These are phyloP conservation scores for Torymus texanus DNA, from an alignment of 2,888 invertebrate species.

Conservation along the genomic window DNA sequence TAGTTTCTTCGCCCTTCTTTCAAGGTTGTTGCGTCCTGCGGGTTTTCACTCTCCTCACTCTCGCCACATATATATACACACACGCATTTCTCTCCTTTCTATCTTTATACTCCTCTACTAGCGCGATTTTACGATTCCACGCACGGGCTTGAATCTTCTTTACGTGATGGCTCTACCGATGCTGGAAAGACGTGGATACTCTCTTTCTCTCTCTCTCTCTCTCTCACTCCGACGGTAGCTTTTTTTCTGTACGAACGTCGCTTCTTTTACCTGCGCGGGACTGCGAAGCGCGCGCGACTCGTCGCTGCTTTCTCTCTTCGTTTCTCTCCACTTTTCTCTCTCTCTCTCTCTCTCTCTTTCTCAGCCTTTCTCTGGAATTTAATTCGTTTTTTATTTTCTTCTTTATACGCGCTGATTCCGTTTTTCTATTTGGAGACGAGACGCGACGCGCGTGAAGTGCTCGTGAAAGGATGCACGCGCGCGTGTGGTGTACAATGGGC, in stretches of 20 bases:
- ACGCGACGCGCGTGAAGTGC: background rate
- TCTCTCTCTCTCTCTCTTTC: background rate
- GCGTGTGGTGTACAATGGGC: too few relatives aligned
- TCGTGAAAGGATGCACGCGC: too few relatives aligned
- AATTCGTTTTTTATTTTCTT: background rate
- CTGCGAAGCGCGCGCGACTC: too few relatives aligned
- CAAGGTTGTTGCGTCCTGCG: constrained; percentile 47
- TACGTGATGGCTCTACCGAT: background rate
- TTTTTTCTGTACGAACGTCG: background rate
- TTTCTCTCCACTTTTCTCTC: background rate
- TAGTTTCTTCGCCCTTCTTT: constrained; percentile 54
- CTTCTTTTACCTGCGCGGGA: too few relatives aligned
- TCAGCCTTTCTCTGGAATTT: background rate
- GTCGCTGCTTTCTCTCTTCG: background rate
- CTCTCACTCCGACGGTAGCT: background rate
- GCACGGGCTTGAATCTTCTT: constrained; percentile 32
- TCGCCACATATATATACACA: background rate
- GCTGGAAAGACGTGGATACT: too few relatives aligned
- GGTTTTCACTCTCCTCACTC: background rate
- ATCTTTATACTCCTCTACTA: too few relatives aligned
- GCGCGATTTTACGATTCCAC: constrained; percentile 34
- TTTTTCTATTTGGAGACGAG: constrained; percentile 10
- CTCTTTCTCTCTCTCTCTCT: background rate
- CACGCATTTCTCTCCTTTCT: background rate
- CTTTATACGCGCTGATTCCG: constrained; percentile 1